Evolutionary conservation across 2,888 invertebrate species (phyloP).

Genomic region (Cylindroiulus punctatus): DNA sequence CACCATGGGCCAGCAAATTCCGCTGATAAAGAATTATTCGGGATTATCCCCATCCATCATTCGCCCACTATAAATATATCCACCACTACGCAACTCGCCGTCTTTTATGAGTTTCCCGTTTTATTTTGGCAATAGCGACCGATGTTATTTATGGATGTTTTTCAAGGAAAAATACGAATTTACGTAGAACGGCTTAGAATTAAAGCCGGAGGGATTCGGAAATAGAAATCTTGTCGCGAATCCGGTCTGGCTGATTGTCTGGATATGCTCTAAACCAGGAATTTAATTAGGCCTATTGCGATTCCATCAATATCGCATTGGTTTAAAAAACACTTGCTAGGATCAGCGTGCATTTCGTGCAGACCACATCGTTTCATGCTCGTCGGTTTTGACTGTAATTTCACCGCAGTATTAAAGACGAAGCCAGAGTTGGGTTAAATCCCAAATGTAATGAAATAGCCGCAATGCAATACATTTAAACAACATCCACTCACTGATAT

Average conservation of each 20-base stretch:
- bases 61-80: constrained; percentile 31
- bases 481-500: no score
- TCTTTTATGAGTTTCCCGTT: constrained; percentile 23
- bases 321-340: no score
- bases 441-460: no score
- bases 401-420: no score
- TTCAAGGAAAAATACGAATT: constrained; percentile 23
- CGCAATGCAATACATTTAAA: no score
- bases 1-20: background rate
- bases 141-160: constrained; percentile 34
- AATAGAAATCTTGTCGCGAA: background rate
- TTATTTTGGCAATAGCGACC: constrained; percentile 7
- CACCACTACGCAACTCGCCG: background rate
- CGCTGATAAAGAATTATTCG: background rate
- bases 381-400: no score
- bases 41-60: constrained; percentile 19
- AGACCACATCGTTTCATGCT: no score
- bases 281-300: background rate
- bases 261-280: background rate
- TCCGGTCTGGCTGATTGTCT: background rate
- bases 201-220: background rate
- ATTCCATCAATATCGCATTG: background rate
- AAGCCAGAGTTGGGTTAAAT: no score
- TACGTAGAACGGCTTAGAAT: constrained; percentile 16
- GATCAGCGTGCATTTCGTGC: no score